Base-by-base conservation (phyloP, 2,113 vertebrate species). In the Mungos mungo region DNA sequence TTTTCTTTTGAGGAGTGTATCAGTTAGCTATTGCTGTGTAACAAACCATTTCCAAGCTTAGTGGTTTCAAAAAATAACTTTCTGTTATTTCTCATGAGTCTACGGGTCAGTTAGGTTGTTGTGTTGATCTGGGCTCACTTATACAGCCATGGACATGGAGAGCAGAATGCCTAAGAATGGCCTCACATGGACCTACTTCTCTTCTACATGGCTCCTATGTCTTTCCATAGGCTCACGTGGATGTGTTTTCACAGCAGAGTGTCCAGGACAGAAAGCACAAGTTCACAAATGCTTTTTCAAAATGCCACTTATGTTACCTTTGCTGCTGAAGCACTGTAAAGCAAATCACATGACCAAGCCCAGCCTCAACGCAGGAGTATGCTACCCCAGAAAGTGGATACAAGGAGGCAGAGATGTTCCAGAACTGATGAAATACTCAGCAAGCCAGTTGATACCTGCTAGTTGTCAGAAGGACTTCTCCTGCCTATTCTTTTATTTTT, bases 391-490 rank as follows among this genome's bases (percentile, higher is more conserved):
- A 45, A 15, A 25, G 41, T 57, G n/a, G 57, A 13, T 2, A 10
- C 5, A 5, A 41, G 35, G n/a, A 83, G 35, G 60, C 13, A 14
- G 12, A 35, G 3, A 7, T 6, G 31, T 47, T 1, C 94, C 25
- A 68, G 69, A 3, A 33, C 63, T 25, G 69, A 82, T 74, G 45
- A 63, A 86, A 89, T 96, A 47, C 76, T 69, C 81, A 19, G 10
- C 27, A 79, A 60, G 38, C 18, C 18, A 8, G n/a, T 66, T 60
- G 63, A 63, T 85, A 47, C 21, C 45, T 65, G 21, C 65, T 38
- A 21, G 41, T 50, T 63, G 94, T 60, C 72, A 97, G 88, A 13
- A 85, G 80, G 94, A 4, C 93, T 80, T 80, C 79, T 45, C 96
- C 88, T 72, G 45, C 60, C 0, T 82, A 2, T 65, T 85, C 92